Evolutionary conservation across 1,140 invertebrate species (phyloP).

Genomic region (Formica selysi): DNA sequence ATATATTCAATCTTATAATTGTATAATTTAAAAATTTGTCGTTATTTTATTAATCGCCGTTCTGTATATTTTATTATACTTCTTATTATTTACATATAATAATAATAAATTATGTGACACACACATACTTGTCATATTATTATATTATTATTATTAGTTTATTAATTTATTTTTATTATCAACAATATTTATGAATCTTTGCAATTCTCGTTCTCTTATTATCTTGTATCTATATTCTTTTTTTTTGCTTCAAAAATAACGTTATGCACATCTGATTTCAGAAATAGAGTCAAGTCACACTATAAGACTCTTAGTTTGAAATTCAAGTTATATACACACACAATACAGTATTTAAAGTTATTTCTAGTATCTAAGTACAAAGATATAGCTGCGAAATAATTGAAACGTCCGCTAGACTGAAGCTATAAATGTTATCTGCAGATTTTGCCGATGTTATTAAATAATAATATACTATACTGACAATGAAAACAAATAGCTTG

Average conservation of each 20-base stretch:
- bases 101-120: not conserved
- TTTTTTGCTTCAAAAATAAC: not conserved
- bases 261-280: not conserved
- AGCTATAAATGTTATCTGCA: not conserved
- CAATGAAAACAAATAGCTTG: not conserved
- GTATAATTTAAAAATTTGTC: not conserved
- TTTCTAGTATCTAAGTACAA: not conserved
- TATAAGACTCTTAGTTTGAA: not conserved
- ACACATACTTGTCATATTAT: not conserved
- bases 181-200: not conserved
- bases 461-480: not conserved
- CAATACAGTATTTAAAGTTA: not conserved
- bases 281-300: not conserved
- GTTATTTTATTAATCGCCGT: not conserved
- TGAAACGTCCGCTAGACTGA: not conserved
- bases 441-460: not conserved
- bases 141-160: not conserved
- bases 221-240: not conserved
- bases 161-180: constrained; percentile 10
- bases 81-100: not conserved
- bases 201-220: not conserved
- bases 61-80: not conserved
- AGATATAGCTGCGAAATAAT: constrained; percentile 8
- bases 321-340: constrained; percentile 2
- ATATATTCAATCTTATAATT: not conserved